Percentiles rank a stretch among this genome's conserved stretches.
phyloP scores from a whole-genome alignment of 2,797 vertebrate genomes.

The Malurus leucopterus region DNA sequence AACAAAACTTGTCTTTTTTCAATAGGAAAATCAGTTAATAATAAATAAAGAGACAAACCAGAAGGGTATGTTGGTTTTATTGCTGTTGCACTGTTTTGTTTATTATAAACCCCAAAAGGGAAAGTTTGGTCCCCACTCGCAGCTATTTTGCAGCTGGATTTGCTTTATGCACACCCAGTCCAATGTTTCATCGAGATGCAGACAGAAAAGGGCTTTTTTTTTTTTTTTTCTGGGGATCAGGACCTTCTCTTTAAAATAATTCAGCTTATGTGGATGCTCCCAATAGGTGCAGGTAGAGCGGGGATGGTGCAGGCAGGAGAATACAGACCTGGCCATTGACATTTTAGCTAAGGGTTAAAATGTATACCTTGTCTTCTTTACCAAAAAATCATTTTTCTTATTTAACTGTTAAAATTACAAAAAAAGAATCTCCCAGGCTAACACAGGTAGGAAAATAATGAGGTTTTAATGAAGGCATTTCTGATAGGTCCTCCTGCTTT shows the following conservation, averaged over 20 bases:
- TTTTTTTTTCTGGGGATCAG: background rate
- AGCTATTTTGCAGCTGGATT: background rate
- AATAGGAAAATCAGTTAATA: background rate
- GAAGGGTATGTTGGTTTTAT: background rate
- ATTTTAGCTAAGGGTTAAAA: background rate
- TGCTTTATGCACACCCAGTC: background rate
- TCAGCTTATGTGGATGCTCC: background rate
- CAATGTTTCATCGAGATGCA: background rate
- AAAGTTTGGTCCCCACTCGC: background rate
- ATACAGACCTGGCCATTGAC: accelerated
- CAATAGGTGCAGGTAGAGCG: background rate
- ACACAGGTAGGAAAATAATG: background rate
- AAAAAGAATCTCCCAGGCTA: background rate
- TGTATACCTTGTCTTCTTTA: background rate
- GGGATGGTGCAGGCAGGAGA: background rate
- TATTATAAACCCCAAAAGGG: background rate
- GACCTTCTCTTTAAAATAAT: background rate
- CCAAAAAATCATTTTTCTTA: background rate
- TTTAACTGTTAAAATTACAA: background rate
- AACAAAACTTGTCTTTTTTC: background rate
- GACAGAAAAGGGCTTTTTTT: background rate
- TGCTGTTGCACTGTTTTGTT: background rate
- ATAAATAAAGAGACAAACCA: background rate
- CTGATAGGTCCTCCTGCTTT: background rate
- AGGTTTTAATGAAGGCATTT: background rate